A percentile compares a stretch with the other conserved stretches of the same genome.
Conservation (phyloP, 2,888 invertebrate species). For the Flexamia atlantica region DNA sequence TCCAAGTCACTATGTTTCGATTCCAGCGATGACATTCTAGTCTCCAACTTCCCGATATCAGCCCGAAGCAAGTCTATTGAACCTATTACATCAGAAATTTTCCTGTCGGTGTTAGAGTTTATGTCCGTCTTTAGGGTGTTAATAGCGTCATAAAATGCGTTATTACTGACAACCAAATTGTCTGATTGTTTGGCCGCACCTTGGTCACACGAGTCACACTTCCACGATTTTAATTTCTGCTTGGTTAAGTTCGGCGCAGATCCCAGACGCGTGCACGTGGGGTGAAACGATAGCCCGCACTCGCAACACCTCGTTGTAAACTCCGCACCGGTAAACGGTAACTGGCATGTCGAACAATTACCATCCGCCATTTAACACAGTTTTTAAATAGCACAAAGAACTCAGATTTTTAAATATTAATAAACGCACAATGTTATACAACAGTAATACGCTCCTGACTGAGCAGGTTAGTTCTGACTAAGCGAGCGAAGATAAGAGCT, state of each 20-base stretch:
- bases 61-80: background rate
- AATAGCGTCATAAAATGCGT: background rate
- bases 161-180: background rate
- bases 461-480: no score
- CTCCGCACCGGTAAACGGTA: background rate
- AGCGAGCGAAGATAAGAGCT: no score
- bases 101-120: slow-evolving; percentile 6
- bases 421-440: no score
- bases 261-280: slow-evolving; percentile 21
- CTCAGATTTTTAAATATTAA: no score
- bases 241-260: slow-evolving; percentile 29
- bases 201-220: background rate
- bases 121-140: background rate
- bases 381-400: no score
- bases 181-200: background rate
- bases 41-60: background rate
- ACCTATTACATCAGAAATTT: background rate
- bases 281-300: background rate
- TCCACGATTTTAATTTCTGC: background rate
- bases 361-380: background rate
- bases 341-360: background rate
- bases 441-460: no score
- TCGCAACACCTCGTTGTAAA: background rate
- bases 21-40: background rate
- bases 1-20: background rate